Evolutionary conservation across 2,888 invertebrate species (phyloP), one percentile per base, ranked within the genome.

Genomic region (Apoderus coryli): DNA sequence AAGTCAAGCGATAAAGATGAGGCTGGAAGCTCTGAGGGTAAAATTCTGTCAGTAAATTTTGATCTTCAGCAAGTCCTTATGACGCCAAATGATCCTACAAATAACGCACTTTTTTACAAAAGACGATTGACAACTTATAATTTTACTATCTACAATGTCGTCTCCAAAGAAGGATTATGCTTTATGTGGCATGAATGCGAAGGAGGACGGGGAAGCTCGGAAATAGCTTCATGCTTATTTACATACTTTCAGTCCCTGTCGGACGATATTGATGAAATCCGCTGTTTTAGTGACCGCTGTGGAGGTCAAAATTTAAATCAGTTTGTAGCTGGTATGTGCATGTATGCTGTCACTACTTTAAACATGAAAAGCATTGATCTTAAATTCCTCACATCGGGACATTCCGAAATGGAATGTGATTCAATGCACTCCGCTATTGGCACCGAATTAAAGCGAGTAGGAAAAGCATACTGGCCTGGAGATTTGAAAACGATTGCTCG

Each of bases 221-320:
- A 44, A 25, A 42, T 45, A 15, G 38, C 40, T 9, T 39, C 35
- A 11, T 27, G 16, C 12, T 19, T 45, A 3, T 37, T 23, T 27
- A 14, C 13, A 14, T 42, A 39, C 29, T 39, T 45, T 12, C 22
- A 45, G 33, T 44, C 42, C 12, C 32, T 45, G 10, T 42, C 44
- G 5, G 22, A 13, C 7, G 16, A 22, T 25, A 14, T 32, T 12
- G 31, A 40, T 15, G 22, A 41, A 10, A 29, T 48, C n/a, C 29
- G 15, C 4, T 48, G 33, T 25, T 47, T 36, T 25, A 45, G 47
- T 35, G 44, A 47, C 26, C 29, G 44, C 24, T 48, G 44, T 28
- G 44, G 39, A 7, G 48, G 47, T n/a, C 47, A 48, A 33, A 44
- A 48, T 16, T 31, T 40, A 4, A 45, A 48, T 25, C 33, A 46